Conservation (phyloP, 1,140 invertebrate species). For the Odontomachus brunneus region DNA sequence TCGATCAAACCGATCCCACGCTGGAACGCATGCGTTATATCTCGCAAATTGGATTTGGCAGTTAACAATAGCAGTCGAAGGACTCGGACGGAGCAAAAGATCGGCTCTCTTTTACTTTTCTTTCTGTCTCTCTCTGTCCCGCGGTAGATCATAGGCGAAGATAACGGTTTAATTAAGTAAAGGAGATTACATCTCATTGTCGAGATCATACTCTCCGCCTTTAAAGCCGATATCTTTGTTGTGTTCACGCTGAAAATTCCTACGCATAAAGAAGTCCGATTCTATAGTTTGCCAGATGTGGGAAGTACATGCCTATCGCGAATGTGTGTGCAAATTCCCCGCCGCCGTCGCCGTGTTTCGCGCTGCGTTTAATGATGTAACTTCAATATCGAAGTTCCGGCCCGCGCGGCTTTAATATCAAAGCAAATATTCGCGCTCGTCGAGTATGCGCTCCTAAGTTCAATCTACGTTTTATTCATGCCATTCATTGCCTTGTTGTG, state of each 20-base stretch:
- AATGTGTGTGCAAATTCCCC: no score
- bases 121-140: no score
- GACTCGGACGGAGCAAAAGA: no score
- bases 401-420: slow-evolving; percentile 38
- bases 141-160: not conserved
- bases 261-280: not conserved
- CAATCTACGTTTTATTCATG: slow-evolving; percentile 36
- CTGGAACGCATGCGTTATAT: no score
- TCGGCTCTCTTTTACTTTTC: no score
- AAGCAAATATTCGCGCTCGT: slow-evolving; percentile 25
- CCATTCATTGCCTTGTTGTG: slow-evolving; percentile 9
- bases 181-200: not conserved
- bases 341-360: not conserved
- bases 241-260: slow-evolving; percentile 11
- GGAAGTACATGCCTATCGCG: not conserved
- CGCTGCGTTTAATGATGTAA: slow-evolving; percentile 15
- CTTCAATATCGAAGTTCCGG: slow-evolving; percentile 33
- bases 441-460: slow-evolving; percentile 20
- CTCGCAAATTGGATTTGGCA: no score
- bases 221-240: not conserved
- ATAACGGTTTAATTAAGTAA: not conserved
- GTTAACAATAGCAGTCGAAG: no score
- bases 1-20: no score
- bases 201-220: no score
- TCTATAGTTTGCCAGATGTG: not conserved